Evolutionary conservation across 2,113 vertebrate species (phyloP), one percentile per base, ranked within the genome.

Genomic region (Clupea harengus): DNA sequence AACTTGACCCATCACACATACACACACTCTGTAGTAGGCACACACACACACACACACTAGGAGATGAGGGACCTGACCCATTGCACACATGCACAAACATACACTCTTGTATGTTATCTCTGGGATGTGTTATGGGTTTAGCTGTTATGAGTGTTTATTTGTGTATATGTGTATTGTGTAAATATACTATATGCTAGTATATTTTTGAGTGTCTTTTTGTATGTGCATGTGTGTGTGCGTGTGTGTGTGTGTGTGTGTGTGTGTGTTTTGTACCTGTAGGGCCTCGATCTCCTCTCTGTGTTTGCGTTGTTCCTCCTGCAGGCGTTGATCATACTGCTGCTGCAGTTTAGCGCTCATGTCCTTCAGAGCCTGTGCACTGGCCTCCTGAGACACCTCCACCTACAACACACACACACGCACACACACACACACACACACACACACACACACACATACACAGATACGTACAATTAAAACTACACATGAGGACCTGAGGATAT

Each of bases 311-410:
- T 97, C 96, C 85, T 96, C 93, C 18, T 82, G 92, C 82, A 99
- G 93, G 90, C 94, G 95, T 28, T 97, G 96, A 15, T 98, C 95
- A 0, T 96, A 96, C 49, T 98, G 96, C 86, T 88, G 93, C 82
- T 99, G 96, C 0, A 99, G 94, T 87, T 95, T 97, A 86, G 86
- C 92, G 28, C 97, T 97, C 93, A 97, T 94, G 88, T 99, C 97
- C 82, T 95, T 93, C 92, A 99, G 92, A 6, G 95, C 96, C 90
- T 95, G 95, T 0, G 92, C 94, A 32, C 94, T 97, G 87, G 96
- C 96, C 91, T 97, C 97, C 83, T 93, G 96, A 0, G 97, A 96
- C 0, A 96, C 94, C 90, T 98, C 97, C 92, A 98, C 95, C 98
- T 99, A 50, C 7, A 82, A 88, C 60, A 25, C 60, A 64, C 60